Evolutionary conservation across 2,113 vertebrate genomes (phyloP).

Genomic region (Lycocorax pyrrhopterus): DNA sequence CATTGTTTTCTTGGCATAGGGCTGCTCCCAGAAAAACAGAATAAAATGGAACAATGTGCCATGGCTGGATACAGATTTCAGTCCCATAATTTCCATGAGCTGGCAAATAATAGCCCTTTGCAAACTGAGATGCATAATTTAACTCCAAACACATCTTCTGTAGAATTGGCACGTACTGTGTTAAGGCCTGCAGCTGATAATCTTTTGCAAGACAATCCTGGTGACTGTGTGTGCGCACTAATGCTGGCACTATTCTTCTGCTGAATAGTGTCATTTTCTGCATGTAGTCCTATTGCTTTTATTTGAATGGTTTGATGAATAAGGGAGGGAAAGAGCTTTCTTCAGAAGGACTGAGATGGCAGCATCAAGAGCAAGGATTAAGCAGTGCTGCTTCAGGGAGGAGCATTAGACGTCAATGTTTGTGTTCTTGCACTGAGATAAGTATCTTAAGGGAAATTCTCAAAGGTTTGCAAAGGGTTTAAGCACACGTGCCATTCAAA

Average conservation of each 20-base stretch:
- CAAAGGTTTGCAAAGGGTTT: conserved; percentile 24
- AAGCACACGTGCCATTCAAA: conserved; percentile 4
- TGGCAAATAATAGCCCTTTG: not conserved
- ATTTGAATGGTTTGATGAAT: not conserved
- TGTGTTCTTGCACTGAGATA: not conserved
- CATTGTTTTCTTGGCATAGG: not conserved
- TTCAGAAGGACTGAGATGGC: not conserved
- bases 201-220: not conserved
- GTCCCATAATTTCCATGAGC: not conserved
- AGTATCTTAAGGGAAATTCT: conserved; percentile 27
- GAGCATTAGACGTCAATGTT: conserved; percentile 6
- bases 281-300: not conserved
- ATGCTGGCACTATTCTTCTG: not conserved
- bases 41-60: not conserved
- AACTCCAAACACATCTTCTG: not conserved
- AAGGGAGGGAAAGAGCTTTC: not conserved
- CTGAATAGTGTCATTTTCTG: not conserved
- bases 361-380: not conserved
- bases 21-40: not conserved
- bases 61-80: not conserved
- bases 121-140: not conserved
- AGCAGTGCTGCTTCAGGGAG: not conserved
- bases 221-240: not conserved
- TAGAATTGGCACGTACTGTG: not conserved
- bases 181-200: not conserved